These are phyloP conservation scores for Paraplagusia blochii DNA, from an alignment of 2,113 vertebrate genomes.

Conservation along the genomic window DNA sequence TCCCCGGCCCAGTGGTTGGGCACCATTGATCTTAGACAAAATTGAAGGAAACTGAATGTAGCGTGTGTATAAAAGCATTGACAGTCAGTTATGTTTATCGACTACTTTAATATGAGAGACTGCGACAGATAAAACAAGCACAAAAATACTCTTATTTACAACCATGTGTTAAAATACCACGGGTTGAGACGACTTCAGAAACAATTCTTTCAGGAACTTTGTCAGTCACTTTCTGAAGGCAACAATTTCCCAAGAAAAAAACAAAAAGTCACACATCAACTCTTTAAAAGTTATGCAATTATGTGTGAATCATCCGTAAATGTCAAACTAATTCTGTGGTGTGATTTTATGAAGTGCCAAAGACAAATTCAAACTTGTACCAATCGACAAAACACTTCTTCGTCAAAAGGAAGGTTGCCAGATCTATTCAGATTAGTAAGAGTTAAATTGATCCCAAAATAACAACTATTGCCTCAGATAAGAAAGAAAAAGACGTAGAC, in stretches of 20 bases:
- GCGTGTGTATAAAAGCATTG: no score
- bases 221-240: conserved; percentile 8
- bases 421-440: neutral
- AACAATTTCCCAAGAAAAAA: no score
- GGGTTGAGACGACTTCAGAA: conserved; percentile 42
- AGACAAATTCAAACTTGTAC: neutral
- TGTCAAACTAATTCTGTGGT: neutral
- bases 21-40: no score
- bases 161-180: conserved; percentile 41
- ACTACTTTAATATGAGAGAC: conserved; percentile 70
- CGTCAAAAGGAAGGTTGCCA: neutral
- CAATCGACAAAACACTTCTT: neutral
- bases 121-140: conserved; percentile 60
- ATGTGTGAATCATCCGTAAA: neutral
- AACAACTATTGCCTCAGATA: conserved; percentile 1
- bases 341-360: neutral
- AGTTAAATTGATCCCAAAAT: conserved; percentile 12
- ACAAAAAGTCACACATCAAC: conserved; percentile 6
- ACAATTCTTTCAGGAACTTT: conserved; percentile 3
- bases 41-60: no score
- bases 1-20: no score
- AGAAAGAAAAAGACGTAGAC: conserved; percentile 13
- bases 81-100: neutral
- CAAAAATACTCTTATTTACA: conserved; percentile 81
- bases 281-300: neutral